Evolutionary conservation across 1,140 invertebrate species (phyloP).

Genomic region (Rhagoletis pomonella): DNA sequence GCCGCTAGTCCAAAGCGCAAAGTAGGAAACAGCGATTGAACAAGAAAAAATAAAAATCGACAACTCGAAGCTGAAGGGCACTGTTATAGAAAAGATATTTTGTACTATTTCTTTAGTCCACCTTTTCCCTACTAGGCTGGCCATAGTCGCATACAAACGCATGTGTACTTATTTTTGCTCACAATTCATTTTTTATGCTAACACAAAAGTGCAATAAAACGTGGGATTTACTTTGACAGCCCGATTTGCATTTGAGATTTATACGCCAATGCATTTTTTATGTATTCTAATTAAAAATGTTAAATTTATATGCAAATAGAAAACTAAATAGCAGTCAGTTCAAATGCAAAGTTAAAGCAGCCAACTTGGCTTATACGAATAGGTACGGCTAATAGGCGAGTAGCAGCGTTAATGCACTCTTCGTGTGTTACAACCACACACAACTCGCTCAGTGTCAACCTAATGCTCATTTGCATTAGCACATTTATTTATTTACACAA

Average conservation of each 20-base stretch:
- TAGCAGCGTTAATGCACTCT: not conserved
- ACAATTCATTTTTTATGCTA: slow-evolving; percentile 11
- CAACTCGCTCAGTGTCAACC: slow-evolving; percentile 24
- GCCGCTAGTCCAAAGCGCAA: too few species aligned
- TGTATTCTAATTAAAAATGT: slow-evolving; percentile 21
- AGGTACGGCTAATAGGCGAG: too few species aligned
- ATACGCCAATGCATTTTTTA: slow-evolving; percentile 31
- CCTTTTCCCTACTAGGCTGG: too few species aligned
- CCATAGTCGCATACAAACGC: not conserved
- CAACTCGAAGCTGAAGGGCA: too few species aligned
- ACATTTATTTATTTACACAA: not conserved
- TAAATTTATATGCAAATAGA: not conserved
- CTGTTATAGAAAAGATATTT: too few species aligned
- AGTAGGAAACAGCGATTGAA: too few species aligned
- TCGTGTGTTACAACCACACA: slow-evolving; percentile 19
- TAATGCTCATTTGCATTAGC: not conserved
- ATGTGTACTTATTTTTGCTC: not conserved
- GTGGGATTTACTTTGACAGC: slow-evolving; percentile 45
- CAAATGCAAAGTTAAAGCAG: not conserved
- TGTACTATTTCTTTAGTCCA: too few species aligned
- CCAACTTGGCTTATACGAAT: not conserved
- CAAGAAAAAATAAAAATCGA: too few species aligned
- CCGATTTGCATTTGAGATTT: slow-evolving; percentile 45
- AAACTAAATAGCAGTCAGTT: not conserved
- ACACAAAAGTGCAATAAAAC: not conserved